Conservation (phyloP, 2,113 vertebrate genomes). For the Stomatorhinus ivindoensis region DNA sequence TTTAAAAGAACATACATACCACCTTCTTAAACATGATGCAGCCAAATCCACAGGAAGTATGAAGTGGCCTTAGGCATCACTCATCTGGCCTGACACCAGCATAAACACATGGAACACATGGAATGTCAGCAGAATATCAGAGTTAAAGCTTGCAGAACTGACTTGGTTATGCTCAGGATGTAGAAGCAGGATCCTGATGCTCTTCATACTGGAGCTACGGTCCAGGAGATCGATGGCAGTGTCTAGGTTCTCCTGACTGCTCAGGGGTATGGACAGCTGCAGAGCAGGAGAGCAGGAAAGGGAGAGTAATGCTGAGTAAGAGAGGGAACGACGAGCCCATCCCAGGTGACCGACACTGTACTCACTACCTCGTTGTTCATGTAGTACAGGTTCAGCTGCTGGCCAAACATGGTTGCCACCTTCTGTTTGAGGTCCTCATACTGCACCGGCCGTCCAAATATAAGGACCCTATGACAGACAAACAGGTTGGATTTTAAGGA, state of each 20-base stretch:
- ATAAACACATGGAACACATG: not conserved
- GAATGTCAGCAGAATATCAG: too few species aligned
- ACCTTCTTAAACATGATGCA: not conserved
- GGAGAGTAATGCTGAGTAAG: not conserved
- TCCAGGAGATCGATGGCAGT: conserved; percentile 88
- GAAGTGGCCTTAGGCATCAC: not conserved
- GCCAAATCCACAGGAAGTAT: not conserved
- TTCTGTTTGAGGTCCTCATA: conserved; percentile 89
- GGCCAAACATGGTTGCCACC: conserved; percentile 83
- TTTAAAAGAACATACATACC: not conserved
- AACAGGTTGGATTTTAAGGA: conserved; percentile 21
- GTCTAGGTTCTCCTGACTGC: conserved; percentile 85
- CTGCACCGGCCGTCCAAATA: conserved; percentile 79
- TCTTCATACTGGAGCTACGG: conserved; percentile 89
- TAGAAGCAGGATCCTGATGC: conserved; percentile 84
- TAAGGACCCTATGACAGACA: conserved; percentile 70
- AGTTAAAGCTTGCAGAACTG: conserved; percentile 41
- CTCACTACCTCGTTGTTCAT: conserved; percentile 85
- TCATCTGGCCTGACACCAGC: not conserved
- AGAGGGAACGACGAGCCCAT: not conserved
- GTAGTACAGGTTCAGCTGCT: conserved; percentile 83
- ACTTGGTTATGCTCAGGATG: conserved; percentile 80
- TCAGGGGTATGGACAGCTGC: conserved; percentile 84
- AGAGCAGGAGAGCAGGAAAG: not conserved
- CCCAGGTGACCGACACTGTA: not conserved